Conservation (phyloP, 1,140 invertebrate genomes). For the Listronotus oregonensis region DNA sequence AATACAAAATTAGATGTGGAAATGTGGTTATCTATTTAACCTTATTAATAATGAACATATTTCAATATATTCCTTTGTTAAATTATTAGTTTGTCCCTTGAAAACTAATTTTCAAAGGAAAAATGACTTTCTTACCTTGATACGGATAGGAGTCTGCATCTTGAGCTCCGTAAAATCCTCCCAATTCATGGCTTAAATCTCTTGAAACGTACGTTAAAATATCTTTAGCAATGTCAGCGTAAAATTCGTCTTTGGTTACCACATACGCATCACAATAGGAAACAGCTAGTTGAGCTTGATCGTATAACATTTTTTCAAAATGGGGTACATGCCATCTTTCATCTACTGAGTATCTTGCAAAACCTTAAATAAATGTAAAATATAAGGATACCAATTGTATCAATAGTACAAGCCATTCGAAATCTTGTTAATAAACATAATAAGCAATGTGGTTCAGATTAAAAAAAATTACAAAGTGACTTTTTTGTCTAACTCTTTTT, state of each 20-base stretch:
- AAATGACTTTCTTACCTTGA: conserved; percentile 30
- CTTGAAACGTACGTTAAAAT: conserved; percentile 85
- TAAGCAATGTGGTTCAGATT: too few species aligned
- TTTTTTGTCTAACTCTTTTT: too few species aligned
- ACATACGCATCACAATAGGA: conserved; percentile 83
- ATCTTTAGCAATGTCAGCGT: conserved; percentile 73
- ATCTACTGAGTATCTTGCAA: conserved; percentile 85
- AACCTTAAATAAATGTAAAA: conserved; percentile 11
- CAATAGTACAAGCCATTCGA: too few species aligned
- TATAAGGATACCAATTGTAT: too few species aligned
- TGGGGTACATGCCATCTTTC: conserved; percentile 94
- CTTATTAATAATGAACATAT: too few species aligned
- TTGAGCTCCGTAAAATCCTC: conserved; percentile 93
- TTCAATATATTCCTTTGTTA: too few species aligned
- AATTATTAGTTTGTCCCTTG: too few species aligned
- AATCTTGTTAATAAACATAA: too few species aligned
- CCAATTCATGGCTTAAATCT: conserved; percentile 80
- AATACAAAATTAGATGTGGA: too few species aligned
- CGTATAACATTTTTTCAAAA: conserved; percentile 99
- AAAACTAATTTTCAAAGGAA: too few species aligned
- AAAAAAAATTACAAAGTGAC: too few species aligned
- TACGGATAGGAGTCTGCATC: conserved; percentile 91
- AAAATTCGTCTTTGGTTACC: conserved; percentile 75
- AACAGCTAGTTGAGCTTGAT: conserved; percentile 87
- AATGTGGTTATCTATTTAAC: too few species aligned